Conservation (phyloP, 2,888 invertebrate species). For the Saturnia japonica region DNA sequence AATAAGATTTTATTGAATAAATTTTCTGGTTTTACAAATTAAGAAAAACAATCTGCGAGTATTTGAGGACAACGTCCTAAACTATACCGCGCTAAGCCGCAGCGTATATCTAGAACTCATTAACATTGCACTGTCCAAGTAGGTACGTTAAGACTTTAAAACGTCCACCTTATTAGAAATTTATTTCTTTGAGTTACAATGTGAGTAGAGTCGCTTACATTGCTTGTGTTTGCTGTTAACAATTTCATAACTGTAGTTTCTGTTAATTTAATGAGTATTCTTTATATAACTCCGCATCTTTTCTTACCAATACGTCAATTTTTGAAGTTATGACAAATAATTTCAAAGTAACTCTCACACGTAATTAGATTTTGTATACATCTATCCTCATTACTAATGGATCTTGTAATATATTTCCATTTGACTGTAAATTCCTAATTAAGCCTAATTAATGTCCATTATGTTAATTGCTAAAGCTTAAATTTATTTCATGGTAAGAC, state of each 20-base stretch:
- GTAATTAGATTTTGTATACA: background rate
- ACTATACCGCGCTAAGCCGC: background rate
- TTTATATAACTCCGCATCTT: background rate
- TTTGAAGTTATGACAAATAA: background rate
- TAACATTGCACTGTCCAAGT: too few species aligned
- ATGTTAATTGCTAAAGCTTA: conserved; percentile 6
- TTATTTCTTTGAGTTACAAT: too few species aligned
- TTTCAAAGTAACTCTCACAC: background rate
- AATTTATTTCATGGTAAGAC: conserved; percentile 10
- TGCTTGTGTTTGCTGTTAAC: too few species aligned
- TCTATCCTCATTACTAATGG: background rate
- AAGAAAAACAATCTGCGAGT: too few species aligned
- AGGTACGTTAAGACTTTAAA: too few species aligned
- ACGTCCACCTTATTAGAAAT: too few species aligned
- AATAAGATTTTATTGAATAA: too few species aligned
- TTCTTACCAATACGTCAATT: background rate
- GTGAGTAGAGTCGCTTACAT: too few species aligned
- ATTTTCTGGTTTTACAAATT: too few species aligned
- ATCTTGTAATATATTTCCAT: background rate
- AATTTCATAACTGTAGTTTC: too few species aligned
- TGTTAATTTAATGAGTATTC: too few species aligned
- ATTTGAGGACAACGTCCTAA: background rate
- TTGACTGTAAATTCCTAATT: background rate
- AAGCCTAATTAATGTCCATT: background rate
- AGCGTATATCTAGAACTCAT: background rate